phyloP scores from a whole-genome alignment of 2,888 invertebrate genomes.

The Cancer borealis region DNA sequence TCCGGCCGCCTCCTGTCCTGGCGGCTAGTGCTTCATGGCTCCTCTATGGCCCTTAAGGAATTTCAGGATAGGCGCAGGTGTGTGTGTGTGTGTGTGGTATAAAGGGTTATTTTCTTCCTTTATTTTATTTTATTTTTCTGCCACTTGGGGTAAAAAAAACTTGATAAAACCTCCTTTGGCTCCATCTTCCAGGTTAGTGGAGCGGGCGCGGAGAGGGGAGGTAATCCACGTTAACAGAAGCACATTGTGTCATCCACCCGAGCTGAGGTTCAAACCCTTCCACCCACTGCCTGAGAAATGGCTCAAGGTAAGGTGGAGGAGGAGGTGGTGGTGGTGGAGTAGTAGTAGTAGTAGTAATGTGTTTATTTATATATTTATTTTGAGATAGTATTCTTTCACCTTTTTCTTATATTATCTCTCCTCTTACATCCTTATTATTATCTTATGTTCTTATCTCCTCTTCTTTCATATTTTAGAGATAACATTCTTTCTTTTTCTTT shows the following conservation, averaged over 20 bases:
- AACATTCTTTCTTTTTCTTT: no score
- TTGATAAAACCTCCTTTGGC: no score
- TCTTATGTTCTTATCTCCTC: background rate
- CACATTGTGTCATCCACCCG: slow-evolving; percentile 69
- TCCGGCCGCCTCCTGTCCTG: slow-evolving; percentile 62
- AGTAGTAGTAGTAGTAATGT: background rate
- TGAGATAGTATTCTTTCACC: background rate
- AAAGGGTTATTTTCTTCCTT: background rate
- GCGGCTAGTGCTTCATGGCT: slow-evolving; percentile 73
- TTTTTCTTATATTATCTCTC: background rate
- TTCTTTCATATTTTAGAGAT: no score
- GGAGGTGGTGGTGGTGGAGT: background rate
- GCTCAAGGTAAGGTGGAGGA: slow-evolving; percentile 61
- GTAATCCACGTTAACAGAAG: slow-evolving; percentile 71
- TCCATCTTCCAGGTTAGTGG: slow-evolving; percentile 55
- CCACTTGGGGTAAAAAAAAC: no score
- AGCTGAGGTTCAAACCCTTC: slow-evolving; percentile 66
- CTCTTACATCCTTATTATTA: background rate
- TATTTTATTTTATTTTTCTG: background rate
- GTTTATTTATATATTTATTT: background rate
- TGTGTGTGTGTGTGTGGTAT: slow-evolving; percentile 36
- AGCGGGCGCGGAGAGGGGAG: slow-evolving; percentile 66
- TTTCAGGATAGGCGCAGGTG: slow-evolving; percentile 58
- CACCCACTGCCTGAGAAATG: slow-evolving; percentile 62
- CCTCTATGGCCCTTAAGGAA: slow-evolving; percentile 50